Evolutionary conservation across 1,140 invertebrate genomes (phyloP).

Genomic region (Caenorhabditis latens): DNA sequence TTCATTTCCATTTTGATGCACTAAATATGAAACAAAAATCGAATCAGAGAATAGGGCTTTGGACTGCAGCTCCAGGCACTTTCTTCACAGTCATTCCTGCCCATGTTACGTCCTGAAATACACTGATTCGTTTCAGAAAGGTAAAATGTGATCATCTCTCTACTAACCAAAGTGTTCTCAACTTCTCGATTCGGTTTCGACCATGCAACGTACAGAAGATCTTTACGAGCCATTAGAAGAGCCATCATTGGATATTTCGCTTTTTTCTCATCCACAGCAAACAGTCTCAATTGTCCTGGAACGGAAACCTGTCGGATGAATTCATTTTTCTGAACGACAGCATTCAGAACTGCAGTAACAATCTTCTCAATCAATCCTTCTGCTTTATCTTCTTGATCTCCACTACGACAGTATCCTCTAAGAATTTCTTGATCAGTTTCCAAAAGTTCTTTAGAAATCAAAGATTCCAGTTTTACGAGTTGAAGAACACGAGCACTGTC

Average conservation of each 20-base stretch:
- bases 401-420: slow-evolving; percentile 22
- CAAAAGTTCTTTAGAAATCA: slow-evolving; percentile 8
- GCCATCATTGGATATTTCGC: slow-evolving; percentile 26
- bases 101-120: slow-evolving; percentile 22
- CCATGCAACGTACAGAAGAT: slow-evolving; percentile 26
- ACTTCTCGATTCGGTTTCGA: slow-evolving; percentile 31
- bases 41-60: too few species aligned
- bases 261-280: slow-evolving; percentile 32
- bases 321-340: slow-evolving; percentile 11
- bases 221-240: slow-evolving; percentile 7
- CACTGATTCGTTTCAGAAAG: neutral
- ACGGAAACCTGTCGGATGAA: neutral
- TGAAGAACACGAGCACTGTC: slow-evolving; percentile 21
- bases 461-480: slow-evolving; percentile 3
- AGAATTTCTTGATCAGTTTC: slow-evolving; percentile 39
- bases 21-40: too few species aligned
- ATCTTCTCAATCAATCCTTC: slow-evolving; percentile 29
- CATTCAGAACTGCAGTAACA: neutral
- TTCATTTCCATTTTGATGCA: too few species aligned
- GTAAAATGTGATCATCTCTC: too few species aligned
- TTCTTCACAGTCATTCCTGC: slow-evolving; percentile 17
- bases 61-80: neutral
- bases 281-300: slow-evolving; percentile 21
- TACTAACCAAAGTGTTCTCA: slow-evolving; percentile 5
- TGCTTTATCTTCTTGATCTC: slow-evolving; percentile 40